Conservation (phyloP, 2,888 invertebrate species). For the Conus canariensis region DNA sequence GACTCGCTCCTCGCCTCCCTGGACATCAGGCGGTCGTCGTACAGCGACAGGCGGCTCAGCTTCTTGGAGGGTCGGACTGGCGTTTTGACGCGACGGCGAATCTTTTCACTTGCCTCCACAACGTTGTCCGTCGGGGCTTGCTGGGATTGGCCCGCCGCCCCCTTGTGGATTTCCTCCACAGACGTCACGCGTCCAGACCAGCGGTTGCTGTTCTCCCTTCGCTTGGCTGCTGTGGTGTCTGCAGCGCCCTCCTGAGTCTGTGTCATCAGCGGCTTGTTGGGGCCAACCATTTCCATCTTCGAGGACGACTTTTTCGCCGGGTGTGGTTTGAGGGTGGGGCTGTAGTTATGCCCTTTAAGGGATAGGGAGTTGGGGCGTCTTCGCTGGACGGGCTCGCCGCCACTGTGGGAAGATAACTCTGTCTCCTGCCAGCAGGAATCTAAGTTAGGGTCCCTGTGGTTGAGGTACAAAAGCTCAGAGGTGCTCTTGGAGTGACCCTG, state of each 20-base stretch:
- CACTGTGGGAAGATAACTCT: conserved; percentile 49
- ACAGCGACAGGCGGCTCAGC: conserved; percentile 86
- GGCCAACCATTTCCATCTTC: not conserved
- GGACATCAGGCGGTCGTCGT: conserved; percentile 92
- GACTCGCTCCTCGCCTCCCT: not conserved
- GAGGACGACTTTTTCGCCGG: conserved; percentile 32
- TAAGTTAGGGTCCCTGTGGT: not conserved
- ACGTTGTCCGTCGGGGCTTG: conserved; percentile 30
- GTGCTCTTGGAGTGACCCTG: conserved; percentile 65
- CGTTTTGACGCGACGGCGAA: conserved; percentile 68
- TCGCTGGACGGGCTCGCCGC: conserved; percentile 19
- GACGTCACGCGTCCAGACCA: not conserved
- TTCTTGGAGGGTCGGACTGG: conserved; percentile 66
- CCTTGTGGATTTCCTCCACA: not conserved
- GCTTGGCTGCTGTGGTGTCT: not conserved
- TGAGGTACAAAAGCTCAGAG: conserved; percentile 61
- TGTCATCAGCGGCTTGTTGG: not conserved
- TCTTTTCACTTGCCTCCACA: conserved; percentile 61
- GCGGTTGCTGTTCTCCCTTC: not conserved
- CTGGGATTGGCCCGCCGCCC: not conserved
- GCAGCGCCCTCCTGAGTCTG: not conserved
- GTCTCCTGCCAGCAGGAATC: conserved; percentile 49
- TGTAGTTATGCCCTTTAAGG: conserved; percentile 68
- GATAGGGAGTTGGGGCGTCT: conserved; percentile 67
- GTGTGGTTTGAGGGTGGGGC: conserved; percentile 9